Evolutionary conservation across 1,140 invertebrate genomes (phyloP), one percentile per base, ranked within the genome.

Genomic region (Amphibalanus amphitrite): DNA sequence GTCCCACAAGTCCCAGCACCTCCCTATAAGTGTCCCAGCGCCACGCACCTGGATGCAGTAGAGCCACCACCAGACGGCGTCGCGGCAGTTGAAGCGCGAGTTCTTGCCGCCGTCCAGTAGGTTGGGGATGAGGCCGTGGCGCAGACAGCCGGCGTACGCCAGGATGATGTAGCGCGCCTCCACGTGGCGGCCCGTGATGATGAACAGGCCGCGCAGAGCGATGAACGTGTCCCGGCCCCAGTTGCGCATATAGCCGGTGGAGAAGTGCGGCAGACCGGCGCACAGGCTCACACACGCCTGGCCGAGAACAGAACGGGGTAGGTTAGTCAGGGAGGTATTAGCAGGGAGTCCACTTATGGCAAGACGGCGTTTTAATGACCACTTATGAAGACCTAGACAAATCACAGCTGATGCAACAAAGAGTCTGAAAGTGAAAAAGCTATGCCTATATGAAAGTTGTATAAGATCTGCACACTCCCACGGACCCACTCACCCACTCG

Each of bases 211-310:
- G 74, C 93, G 86, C 25, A 99, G 77, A 20, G 97, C 83, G 71
- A 99, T 98, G 79, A 99, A 99, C 0, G 97, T 99, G 80, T 99
- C 97, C 73, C 97, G 84, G 29, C 97, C 97, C 97, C 97, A 99
- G 82, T 93, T 97, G 76, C 97, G 85, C 92, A 95, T 97, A 78
- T 97, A 96, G 40, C 95, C 95, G 72, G 86, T 85, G 1, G 89
- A 84, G 81, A 96, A 97, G 81, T 97, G 92, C 29, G 95, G 93
- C 71, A 98, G 83, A 69, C 95, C 95, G 81, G 86, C 85, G 3
- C 6, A 6, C 64, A 65, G 23, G 64, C 64, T 65, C 64, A 26
- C 64, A 23, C 64, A 65, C 64, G 26, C 26, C 64, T 65, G 64
- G 6, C n/a, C n/a, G n/a, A n/a, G 38, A 38, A 17, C 38, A 38